Conservation (phyloP, 1,140 invertebrate species). For the Hormaphis cornu region DNA sequence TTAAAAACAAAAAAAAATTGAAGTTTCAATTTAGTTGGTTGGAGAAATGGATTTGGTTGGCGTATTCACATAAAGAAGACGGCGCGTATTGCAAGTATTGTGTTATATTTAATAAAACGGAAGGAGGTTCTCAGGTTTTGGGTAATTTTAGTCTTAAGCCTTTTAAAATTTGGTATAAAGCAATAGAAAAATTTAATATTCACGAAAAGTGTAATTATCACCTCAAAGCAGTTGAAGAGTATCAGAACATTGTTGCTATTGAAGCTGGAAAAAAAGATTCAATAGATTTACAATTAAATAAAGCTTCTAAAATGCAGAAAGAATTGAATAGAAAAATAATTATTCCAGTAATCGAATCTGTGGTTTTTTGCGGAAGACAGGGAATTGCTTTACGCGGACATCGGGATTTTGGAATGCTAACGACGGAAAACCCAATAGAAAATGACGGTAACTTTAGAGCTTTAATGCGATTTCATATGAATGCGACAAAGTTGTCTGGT, state of each 20-base stretch:
- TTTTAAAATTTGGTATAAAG: neutral
- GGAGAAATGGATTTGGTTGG: no score
- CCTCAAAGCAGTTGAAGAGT: neutral
- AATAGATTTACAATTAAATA: neutral
- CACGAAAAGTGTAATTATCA: neutral
- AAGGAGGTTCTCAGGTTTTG: neutral
- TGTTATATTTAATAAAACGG: neutral
- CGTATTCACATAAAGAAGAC: neutral
- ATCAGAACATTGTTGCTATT: neutral
- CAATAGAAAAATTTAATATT: neutral
- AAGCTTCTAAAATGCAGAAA: neutral
- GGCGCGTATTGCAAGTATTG: neutral
- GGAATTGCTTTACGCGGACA: conserved; percentile 33
- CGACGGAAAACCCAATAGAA: conserved; percentile 28
- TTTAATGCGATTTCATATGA: conserved; percentile 35
- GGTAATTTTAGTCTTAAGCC: neutral
- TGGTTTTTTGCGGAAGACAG: conserved; percentile 34
- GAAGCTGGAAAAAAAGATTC: neutral
- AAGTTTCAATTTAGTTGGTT: no score
- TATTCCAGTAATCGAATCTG: conserved; percentile 1
- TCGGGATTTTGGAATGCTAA: conserved; percentile 16
- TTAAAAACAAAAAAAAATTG: no score
- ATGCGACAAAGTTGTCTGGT: conserved; percentile 32
- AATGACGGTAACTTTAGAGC: conserved; percentile 38
- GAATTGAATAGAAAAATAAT: conserved; percentile 32